A percentile compares a stretch with the other conserved stretches of the same genome.
Evolutionary conservation across 64 coral and sea anemone genomes (phyloP).

Genomic region (Montipora efflorescens): DNA sequence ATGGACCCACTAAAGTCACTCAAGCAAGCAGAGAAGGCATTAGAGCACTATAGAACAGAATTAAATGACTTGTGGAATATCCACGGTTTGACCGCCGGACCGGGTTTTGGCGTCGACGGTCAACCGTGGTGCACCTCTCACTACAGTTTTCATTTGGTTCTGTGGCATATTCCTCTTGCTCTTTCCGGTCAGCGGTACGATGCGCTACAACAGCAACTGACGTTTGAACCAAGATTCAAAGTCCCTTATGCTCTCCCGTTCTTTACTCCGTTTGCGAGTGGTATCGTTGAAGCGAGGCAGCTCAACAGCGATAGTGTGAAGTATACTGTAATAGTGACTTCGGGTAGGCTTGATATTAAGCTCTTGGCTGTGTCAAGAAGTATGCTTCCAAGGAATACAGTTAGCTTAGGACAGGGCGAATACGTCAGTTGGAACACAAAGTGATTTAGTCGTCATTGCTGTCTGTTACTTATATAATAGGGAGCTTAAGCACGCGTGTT

Average conservation of each 20-base stretch:
- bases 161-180: slow-evolving; percentile 92
- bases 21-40: slow-evolving; percentile 77
- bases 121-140: slow-evolving; percentile 95
- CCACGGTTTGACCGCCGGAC: slow-evolving; percentile 90
- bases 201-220: slow-evolving; percentile 60
- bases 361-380: slow-evolving; percentile 54
- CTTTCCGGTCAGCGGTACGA: slow-evolving; percentile 94
- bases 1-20: slow-evolving; percentile 69
- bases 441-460: neutral
- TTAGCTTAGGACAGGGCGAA: slow-evolving; percentile 28
- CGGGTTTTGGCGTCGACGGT: slow-evolving; percentile 82
- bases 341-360: slow-evolving; percentile 73
- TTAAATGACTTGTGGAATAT: slow-evolving; percentile 95
- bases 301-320: neutral
- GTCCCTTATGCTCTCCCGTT: slow-evolving; percentile 88
- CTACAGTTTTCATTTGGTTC: slow-evolving; percentile 88
- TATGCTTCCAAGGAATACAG: slow-evolving; percentile 13
- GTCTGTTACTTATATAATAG: too few relatives aligned
- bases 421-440: slow-evolving; percentile 38
- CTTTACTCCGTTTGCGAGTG: slow-evolving; percentile 80
- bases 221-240: slow-evolving; percentile 74
- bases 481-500: too few relatives aligned
- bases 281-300: slow-evolving; percentile 73
- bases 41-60: slow-evolving; percentile 80
- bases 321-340: slow-evolving; percentile 60